Base-by-base conservation (phyloP, 2,797 vertebrate species). In the Bovichtus variegatus region DNA sequence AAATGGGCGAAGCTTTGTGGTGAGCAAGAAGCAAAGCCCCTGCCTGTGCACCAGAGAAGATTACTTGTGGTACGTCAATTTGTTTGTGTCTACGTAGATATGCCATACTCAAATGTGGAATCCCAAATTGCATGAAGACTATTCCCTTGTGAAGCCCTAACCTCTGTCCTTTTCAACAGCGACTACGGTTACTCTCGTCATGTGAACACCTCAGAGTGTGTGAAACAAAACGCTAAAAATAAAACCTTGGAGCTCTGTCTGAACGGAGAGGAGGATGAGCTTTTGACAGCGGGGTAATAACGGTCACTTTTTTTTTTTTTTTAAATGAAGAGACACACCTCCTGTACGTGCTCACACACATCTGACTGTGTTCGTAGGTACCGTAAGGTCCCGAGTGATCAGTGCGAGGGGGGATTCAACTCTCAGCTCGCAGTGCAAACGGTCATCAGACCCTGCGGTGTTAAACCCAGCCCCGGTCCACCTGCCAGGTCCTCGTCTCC, bases 131-230 rank as follows among this genome's bases (percentile, higher is more conserved):
- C 43, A 54, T 23, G 3, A 6, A 60, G 2, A 13, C 36, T 13
- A 31, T 19, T 12, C 19, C 19, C 16, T 19, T 6, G 13, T 16
- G 10, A 12, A 9, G 3, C 15, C 8, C 11, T 59, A 5, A 34
- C 59, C 29, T 55, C 25, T 62, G 15, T 51, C 23, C 11, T 70
- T 61, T 36, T 27, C 71, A 62, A 81, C 91, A 96, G 96, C 21
- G 96, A 96, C 87, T 96, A 95, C 46, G 94, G 94, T 29, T 96
- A 94, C 84, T 91, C 92, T 85, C 94, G 66, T 0, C 91, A 94
- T 5, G 82, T 82, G 36, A 95, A 94, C 89, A 95, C 90, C 25
- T 95, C 93, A 0, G 93, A 95, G 80, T 96, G 95, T 73, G 72
- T 96, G 68, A 92, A 90, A 66, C 90, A 81, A 9, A 76, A 68